These are phyloP conservation scores for Drosophila ercepeae DNA, from an alignment of 1,140 invertebrate genomes.

Conservation along the genomic window DNA sequence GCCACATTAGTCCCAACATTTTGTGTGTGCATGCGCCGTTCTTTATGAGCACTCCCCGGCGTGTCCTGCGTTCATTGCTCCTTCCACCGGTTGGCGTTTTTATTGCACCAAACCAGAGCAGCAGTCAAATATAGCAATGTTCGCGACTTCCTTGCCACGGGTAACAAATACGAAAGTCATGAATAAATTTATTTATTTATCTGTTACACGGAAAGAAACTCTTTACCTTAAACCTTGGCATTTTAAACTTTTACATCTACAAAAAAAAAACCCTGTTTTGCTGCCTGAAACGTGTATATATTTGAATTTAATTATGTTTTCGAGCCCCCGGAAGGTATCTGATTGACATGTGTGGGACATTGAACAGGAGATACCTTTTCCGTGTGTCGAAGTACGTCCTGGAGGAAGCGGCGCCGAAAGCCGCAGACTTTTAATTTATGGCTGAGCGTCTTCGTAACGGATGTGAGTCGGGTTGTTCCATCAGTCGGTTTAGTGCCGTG, in stretches of 20 bases:
- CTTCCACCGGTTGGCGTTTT: conserved; percentile 18
- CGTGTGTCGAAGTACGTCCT: neutral
- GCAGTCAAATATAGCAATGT: conserved; percentile 40
- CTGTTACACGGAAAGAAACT: neutral
- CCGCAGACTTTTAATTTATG: conserved; percentile 63
- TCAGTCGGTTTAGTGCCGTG: conserved; percentile 47
- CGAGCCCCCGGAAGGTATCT: neutral
- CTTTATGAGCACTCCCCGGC: neutral
- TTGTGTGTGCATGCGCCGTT: neutral
- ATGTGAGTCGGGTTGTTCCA: conserved; percentile 37
- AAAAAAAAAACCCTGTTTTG: too few relatives aligned
- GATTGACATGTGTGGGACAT: neutral
- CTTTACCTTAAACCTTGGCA: too few relatives aligned
- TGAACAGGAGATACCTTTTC: neutral
- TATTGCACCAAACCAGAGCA: conserved; percentile 17
- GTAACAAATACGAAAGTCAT: conserved; percentile 43
- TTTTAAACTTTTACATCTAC: too few relatives aligned
- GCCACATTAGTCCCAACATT: neutral
- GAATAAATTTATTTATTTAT: conserved; percentile 67
- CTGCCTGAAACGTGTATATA: neutral
- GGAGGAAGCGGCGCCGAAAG: conserved; percentile 39
- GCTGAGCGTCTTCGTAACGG: conserved; percentile 49
- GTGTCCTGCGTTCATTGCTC: neutral
- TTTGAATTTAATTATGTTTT: neutral
- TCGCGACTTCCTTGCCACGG: conserved; percentile 1